These are phyloP conservation scores for Asobara japonica DNA, from an alignment of 1,140 invertebrate genomes.

Conservation along the genomic window DNA sequence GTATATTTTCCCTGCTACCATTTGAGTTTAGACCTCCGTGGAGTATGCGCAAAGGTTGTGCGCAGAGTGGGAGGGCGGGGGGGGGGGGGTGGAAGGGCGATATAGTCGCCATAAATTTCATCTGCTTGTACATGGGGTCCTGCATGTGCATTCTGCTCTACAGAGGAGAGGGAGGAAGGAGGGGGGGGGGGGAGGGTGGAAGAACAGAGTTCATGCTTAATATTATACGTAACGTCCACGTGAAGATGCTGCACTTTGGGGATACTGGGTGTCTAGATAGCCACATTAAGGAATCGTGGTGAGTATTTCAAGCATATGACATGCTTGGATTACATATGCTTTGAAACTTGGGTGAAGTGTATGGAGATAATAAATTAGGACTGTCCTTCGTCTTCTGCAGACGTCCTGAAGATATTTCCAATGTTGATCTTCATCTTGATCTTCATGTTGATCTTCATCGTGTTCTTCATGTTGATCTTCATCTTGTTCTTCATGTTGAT, in stretches of 20 bases:
- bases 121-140: slow-evolving; percentile 10
- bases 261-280: not conserved
- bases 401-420: too few relatives aligned
- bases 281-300: not conserved
- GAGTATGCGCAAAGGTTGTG: not conserved
- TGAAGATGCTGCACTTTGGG: slow-evolving; percentile 8
- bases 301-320: too few relatives aligned
- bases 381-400: too few relatives aligned
- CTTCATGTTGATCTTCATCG: too few relatives aligned
- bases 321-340: too few relatives aligned
- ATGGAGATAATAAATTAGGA: too few relatives aligned
- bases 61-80: not conserved
- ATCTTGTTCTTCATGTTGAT: too few relatives aligned
- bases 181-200: too few relatives aligned
- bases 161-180: too few relatives aligned
- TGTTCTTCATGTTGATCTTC: too few relatives aligned
- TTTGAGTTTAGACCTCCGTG: slow-evolving; percentile 6
- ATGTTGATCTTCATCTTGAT: too few relatives aligned
- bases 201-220: slow-evolving; percentile 11
- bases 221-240: slow-evolving; percentile 13
- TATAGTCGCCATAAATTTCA: slow-evolving; percentile 14
- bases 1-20: not conserved
- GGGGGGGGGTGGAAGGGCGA: not conserved
- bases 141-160: slow-evolving; percentile 6
- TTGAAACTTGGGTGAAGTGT: too few relatives aligned